Evolutionary conservation across 2,888 invertebrate genomes (phyloP), one percentile per base, ranked within the genome.

Genomic region (Nomada ferruginata): DNA sequence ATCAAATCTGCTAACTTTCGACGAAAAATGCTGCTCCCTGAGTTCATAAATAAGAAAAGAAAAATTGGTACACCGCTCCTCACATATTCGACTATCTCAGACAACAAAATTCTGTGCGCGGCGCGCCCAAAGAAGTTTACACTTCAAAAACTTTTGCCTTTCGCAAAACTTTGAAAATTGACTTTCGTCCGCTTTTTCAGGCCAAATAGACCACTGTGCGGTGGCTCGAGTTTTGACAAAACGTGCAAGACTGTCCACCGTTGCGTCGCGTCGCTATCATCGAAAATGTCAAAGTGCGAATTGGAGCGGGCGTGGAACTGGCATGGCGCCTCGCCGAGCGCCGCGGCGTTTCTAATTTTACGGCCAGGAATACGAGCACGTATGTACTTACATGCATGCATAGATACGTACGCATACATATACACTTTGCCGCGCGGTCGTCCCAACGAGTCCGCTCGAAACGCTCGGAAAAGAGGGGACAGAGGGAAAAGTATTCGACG

Each of bases 281-380:
- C 80, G 84, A 69, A 80, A 84, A 84, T 84, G 84, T 84, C 84
- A 84, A 84, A 84, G 85, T 83, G 75, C 79, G 85, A 85, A 85
- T 84, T 85, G 82, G 84, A 85, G 85, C 84, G 82, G 26, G 61
- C 71, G 76, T 76, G 85, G 79, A 82, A 76, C 85, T 84, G 85
- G 85, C 85, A 79, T 84, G 85, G 85, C 85, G 82, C 79, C 85
- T 76, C 76, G 82, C 69, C 84, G 77, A 84, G 77, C 84, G 84
- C 80, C 78, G 70, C 80, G 70, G 57, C 75, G 75, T 82, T 85
- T 86, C 85, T 86, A 85, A 85, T 85, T 85, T 85, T 85, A 85
- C 84, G 76, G 83, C 44, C 78, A 73, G 64, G 65, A 76, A 76
- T 72, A 82, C 77, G 82, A 71, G 65, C 64, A 64, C 66, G 36